A percentile compares a stretch with the other conserved stretches of the same genome.
Evolutionary conservation across 2,888 invertebrate genomes (phyloP).

Genomic region (Pachycephus smyrnensis): DNA sequence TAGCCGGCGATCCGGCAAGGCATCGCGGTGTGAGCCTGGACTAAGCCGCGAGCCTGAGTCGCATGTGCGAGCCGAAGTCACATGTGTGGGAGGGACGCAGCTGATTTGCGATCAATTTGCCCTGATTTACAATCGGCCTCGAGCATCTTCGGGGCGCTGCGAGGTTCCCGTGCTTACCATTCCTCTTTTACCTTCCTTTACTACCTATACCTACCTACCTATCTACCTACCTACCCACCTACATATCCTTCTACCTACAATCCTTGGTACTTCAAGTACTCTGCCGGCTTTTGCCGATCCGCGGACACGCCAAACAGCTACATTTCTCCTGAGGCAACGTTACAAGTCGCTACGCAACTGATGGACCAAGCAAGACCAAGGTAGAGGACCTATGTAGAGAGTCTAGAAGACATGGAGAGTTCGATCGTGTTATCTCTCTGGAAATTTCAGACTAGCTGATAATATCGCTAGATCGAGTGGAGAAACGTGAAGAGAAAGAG

Average conservation of each 20-base stretch:
- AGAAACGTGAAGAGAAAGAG: background rate
- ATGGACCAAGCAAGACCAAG: background rate
- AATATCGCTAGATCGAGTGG: background rate
- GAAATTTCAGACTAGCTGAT: background rate
- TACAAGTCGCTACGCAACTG: background rate
- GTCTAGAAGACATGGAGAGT: background rate
- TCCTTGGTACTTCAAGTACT: background rate
- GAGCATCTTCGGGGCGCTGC: slow-evolving; percentile 34
- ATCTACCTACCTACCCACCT: background rate
- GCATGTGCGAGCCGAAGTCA: background rate
- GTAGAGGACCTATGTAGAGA: background rate
- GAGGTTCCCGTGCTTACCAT: background rate
- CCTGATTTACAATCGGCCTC: slow-evolving; percentile 62
- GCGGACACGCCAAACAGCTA: background rate
- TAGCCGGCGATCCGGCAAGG: slow-evolving; percentile 29
- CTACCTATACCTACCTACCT: background rate
- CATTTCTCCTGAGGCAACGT: background rate
- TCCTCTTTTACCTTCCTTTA: background rate
- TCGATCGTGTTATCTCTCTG: background rate
- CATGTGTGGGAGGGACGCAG: slow-evolving; percentile 33
- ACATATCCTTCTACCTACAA: background rate
- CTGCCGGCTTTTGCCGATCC: background rate
- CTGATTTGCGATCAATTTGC: slow-evolving; percentile 66
- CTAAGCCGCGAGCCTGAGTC: background rate
- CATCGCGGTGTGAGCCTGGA: slow-evolving; percentile 2